Conservation (phyloP, 2,888 invertebrate species). For the Cacoxenus indagator region DNA sequence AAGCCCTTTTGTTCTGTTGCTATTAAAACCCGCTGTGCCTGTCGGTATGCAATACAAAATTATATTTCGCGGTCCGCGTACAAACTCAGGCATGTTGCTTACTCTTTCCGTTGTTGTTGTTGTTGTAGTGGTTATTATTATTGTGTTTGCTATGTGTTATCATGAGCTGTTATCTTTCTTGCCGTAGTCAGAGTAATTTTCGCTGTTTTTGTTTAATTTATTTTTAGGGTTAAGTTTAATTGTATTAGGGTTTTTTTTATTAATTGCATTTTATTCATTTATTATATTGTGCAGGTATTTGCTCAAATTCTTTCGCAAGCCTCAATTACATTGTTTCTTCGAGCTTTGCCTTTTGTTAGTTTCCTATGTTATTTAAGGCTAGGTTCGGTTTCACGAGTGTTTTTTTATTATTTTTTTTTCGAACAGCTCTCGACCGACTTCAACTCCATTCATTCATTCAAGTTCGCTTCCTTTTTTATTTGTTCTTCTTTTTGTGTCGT, state of each 20-base stretch:
- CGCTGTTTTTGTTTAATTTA: conserved; percentile 62
- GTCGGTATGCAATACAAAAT: conserved; percentile 47
- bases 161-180: background rate
- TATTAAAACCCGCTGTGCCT: conserved; percentile 32
- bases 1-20: too few relatives aligned
- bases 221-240: conserved; percentile 46
- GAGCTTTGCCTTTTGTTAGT: background rate
- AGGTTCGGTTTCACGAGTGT: background rate
- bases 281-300: conserved; percentile 50
- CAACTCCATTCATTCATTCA: background rate
- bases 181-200: conserved; percentile 49
- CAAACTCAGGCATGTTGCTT: background rate
- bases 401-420: background rate
- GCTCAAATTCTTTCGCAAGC: background rate
- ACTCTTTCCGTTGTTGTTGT: background rate
- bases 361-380: background rate
- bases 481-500: background rate
- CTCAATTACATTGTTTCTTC: background rate
- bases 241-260: conserved; percentile 28
- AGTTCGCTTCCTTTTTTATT: background rate
- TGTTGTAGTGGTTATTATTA: background rate
- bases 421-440: background rate
- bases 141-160: background rate
- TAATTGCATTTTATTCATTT: conserved; percentile 60
- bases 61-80: background rate